These are phyloP conservation scores for Lepidocolaptes lacrymiger DNA, from an alignment of 2,797 vertebrate species.

Conservation along the genomic window DNA sequence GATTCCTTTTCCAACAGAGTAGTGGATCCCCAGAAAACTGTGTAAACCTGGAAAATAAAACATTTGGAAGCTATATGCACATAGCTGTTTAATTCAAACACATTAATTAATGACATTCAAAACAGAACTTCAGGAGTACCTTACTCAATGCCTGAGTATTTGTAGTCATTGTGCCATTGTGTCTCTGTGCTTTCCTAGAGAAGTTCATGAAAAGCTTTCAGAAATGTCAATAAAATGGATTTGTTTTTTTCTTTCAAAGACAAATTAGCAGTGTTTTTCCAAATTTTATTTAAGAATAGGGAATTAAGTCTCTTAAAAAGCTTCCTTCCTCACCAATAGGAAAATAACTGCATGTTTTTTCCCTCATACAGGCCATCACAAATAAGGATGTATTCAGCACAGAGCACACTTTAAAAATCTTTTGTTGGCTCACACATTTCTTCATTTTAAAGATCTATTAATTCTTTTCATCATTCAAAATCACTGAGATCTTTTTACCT, in stretches of 20 bases:
- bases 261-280: neutral
- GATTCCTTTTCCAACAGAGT: slow-evolving; percentile 3
- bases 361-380: neutral
- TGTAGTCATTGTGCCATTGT: neutral
- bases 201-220: neutral
- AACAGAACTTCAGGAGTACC: neutral
- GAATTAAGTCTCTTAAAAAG: neutral
- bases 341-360: neutral
- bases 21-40: slow-evolving; percentile 8
- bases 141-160: neutral
- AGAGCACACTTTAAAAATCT: neutral
- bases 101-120: neutral
- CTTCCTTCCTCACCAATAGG: neutral
- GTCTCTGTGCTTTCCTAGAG: neutral
- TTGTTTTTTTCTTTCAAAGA: neutral
- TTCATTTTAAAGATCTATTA: neutral
- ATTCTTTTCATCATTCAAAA: neutral
- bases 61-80: slow-evolving; percentile 21
- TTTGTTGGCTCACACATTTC: accelerated
- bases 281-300: neutral
- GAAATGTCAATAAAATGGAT: neutral
- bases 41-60: slow-evolving; percentile 6
- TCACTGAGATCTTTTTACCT: neutral
- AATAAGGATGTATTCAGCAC: neutral
- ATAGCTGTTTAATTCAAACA: neutral